phyloP scores from a whole-genome alignment of 2,797 vertebrate species.

The Peromyscus nudipes region DNA sequence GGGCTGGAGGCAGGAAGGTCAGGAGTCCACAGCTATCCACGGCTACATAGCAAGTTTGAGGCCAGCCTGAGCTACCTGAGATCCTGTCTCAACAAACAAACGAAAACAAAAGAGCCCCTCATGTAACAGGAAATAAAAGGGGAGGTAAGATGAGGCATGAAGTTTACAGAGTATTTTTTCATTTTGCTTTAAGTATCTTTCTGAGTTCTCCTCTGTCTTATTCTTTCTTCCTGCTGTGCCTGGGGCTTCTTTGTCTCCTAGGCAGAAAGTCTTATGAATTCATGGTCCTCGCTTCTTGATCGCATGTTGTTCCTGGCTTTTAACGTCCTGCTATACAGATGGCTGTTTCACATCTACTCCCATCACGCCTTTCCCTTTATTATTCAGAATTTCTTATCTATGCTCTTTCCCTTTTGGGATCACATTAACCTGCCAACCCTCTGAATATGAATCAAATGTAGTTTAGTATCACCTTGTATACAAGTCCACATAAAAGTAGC shows the following conservation, averaged over 20 bases:
- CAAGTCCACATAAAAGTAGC: constrained; percentile 33
- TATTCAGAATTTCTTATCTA: constrained; percentile 30
- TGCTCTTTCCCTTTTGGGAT: neutral
- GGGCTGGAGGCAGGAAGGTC: neutral
- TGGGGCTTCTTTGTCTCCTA: neutral
- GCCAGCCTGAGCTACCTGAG: neutral
- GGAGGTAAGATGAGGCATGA: neutral
- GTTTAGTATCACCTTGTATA: neutral
- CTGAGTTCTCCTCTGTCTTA: neutral
- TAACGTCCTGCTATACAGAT: constrained; percentile 74
- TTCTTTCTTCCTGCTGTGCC: neutral
- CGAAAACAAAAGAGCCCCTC: neutral
- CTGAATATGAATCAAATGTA: neutral
- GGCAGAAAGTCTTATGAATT: neutral
- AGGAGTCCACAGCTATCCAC: neutral
- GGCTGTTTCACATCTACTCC: neutral
- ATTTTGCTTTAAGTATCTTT: neutral
- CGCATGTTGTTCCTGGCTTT: neutral
- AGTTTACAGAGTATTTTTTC: neutral
- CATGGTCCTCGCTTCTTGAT: neutral
- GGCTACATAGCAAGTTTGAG: neutral
- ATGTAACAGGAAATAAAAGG: neutral
- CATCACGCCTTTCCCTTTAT: constrained; percentile 51
- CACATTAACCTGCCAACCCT: neutral
- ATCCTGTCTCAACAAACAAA: neutral